Evolutionary conservation across 2,113 vertebrate genomes (phyloP).

Genomic region (Hippopotamus amphibius): DNA sequence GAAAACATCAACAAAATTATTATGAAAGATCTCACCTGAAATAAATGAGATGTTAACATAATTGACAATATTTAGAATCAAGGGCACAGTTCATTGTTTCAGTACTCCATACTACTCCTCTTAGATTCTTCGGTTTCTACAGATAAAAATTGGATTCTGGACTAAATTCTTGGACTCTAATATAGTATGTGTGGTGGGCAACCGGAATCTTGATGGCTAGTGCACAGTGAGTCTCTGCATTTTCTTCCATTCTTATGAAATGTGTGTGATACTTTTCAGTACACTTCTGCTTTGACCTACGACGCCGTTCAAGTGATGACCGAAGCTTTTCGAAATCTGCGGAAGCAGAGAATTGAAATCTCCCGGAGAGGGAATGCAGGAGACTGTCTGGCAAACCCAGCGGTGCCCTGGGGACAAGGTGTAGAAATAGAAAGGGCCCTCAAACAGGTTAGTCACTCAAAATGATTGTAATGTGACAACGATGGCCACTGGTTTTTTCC

Average conservation of each 20-base stretch:
- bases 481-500: background rate
- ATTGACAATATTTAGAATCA: background rate
- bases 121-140: background rate
- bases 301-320: constrained; percentile 99
- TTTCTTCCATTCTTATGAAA: background rate
- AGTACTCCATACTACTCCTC: background rate
- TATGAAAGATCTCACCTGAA: background rate
- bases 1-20: background rate
- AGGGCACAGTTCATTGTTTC: background rate
- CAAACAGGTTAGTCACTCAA: constrained; percentile 92
- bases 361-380: constrained; percentile 96
- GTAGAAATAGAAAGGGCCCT: constrained; percentile 98
- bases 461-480: accelerated
- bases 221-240: background rate
- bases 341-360: constrained; percentile 98
- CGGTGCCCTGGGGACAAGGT: constrained; percentile 98
- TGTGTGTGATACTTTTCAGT: constrained; percentile 88
- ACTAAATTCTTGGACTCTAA: background rate
- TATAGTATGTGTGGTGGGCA: accelerated
- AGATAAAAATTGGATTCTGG: background rate
- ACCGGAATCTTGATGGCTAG: background rate
- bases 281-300: constrained; percentile 98
- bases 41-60: background rate
- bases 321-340: constrained; percentile 96
- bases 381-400: constrained; percentile 98